Evolutionary conservation across 2,888 invertebrate species (phyloP).

Genomic region (Amiota mariae): DNA sequence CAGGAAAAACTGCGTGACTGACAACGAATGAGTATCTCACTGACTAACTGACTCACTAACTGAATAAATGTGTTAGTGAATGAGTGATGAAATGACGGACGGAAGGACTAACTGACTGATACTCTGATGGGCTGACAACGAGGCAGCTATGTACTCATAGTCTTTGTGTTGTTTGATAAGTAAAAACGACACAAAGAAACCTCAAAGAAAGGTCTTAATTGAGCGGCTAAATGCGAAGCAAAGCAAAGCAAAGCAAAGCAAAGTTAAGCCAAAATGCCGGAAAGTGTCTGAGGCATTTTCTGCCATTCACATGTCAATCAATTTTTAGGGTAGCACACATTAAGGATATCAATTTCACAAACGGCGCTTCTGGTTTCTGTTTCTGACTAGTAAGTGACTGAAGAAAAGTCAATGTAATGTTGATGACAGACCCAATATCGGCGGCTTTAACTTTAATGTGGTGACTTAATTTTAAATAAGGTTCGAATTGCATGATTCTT

Average conservation of each 20-base stretch:
- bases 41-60: slow-evolving; percentile 15
- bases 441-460: not conserved
- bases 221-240: slow-evolving; percentile 53
- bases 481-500: not conserved
- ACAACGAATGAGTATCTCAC: slow-evolving; percentile 45
- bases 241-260: not conserved
- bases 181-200: slow-evolving; percentile 48
- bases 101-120: not conserved
- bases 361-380: too few relatives aligned
- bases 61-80: not conserved
- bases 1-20: slow-evolving; percentile 64
- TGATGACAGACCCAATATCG: too few relatives aligned
- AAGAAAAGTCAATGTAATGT: too few relatives aligned
- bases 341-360: slow-evolving; percentile 51
- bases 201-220: slow-evolving; percentile 62
- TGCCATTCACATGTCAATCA: slow-evolving; percentile 66
- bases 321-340: slow-evolving; percentile 35
- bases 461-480: not conserved
- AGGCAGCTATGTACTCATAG: slow-evolving; percentile 44
- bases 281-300: slow-evolving; percentile 60
- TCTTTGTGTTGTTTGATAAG: slow-evolving; percentile 52
- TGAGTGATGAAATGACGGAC: not conserved
- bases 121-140: slow-evolving; percentile 47
- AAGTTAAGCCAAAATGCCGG: not conserved
- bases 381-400: too few relatives aligned